Base-by-base conservation (phyloP, 2,888 invertebrate genomes). In the Phania funesta region DNA sequence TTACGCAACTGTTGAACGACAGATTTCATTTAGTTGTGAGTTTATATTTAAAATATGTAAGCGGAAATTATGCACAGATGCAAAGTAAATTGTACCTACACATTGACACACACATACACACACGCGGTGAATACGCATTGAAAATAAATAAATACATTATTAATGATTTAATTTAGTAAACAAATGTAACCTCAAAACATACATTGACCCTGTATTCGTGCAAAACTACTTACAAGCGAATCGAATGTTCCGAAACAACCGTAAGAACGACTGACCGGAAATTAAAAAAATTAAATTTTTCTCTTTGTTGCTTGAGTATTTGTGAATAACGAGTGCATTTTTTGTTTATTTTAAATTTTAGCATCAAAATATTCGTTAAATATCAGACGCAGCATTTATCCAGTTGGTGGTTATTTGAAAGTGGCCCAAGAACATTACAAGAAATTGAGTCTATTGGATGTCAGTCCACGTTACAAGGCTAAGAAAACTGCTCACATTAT, bases 351-450 rank as follows among this genome's bases (percentile, higher is more conserved):
- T 38, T 38, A 11, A 4, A 38, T 38, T 86, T 11, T 86, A 90
- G 90, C 82, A 86, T 80, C 71, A 18, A 89, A 87, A 83, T n/a
- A 86, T 64, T 84, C 84, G 11, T 87, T 88, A 18, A 84, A 82
- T 18, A 84, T 90, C n/a, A 86, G 87, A 9, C 86, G 90, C 6
- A 88, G 89, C 58, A 87, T 80, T 20, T 90, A 86, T 76, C 90
- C 90, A 13, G 75, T 54, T 2, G 90, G 90, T 68, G 90, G 90
- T 52, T 90, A 90, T 70, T 84, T 90, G 6, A 89, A 89, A 86
- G 88, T 90, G 35, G 88, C 84, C 24, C 86, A 77, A 54, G 80
- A 85, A 1, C 89, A 90, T 74, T 89, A 85, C 48, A 85, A 86
- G 32, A 87, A 83, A 26, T 86, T 90, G 6, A 88, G 87, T 56